Evolutionary conservation across 2,797 vertebrate genomes (phyloP), one percentile per base, ranked within the genome.

Genomic region (Malurus leucopterus): DNA sequence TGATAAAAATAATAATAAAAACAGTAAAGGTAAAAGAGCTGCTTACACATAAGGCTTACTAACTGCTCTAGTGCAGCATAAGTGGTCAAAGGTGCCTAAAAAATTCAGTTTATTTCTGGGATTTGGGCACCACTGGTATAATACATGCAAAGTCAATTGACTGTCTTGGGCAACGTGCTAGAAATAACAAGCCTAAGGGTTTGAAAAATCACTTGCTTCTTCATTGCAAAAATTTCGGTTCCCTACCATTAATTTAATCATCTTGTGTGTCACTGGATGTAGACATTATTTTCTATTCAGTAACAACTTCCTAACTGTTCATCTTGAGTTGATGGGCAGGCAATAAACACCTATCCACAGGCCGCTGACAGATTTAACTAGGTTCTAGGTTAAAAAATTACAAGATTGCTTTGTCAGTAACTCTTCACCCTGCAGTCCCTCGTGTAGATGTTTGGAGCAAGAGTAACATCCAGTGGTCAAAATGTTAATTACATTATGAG

Each of bases 401-500:
- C 47, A 46, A 80, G 34, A 51, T 13, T 47, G 18, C 29, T 16
- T 17, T 75, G 38, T 34, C 59, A 41, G 15, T 27, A 49, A 79
- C 16, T 24, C 65, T 54, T 81, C 46, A 53, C 11, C 38, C 44
- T 16, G 40, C 41, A 49, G 36, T 49, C 15, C 11, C 13, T 24
- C 67, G 71, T 79, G 84, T 71, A 88, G 84, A 90, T 94, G 84
- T 91, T 90, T 89, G 72, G 70, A 95, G 72, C 79, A 92, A 94
- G 83, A 84, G 89, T 92, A 95, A 43, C 89, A 95, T 93, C 80
- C 91, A 92, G 88, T 91, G 93, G 76, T 64, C 88, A 94, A 70
- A 79, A 81, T 63, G 90, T 75, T 96, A 88, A 95, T 91, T 94
- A 65, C 76, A 84, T 47, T 90, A 41, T 6, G 47, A 84, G 47